Base-by-base conservation (phyloP, 35 echinoderm and acorn worm species). In the Amphiura filiformis region DNA sequence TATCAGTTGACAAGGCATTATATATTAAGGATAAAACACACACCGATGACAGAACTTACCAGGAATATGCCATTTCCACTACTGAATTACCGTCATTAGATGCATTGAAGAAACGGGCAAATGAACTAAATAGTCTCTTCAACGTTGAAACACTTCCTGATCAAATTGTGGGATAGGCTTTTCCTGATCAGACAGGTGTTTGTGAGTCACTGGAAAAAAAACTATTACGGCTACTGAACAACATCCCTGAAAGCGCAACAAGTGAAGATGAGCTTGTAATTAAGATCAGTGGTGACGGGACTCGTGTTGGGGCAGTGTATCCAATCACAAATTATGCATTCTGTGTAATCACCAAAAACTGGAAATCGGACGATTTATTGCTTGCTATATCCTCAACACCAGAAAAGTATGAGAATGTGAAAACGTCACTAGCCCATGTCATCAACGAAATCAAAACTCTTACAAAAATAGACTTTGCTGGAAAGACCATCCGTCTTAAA, bases 271-370 rank as follows among this genome's bases (percentile, higher is more conserved):
- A 84, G 57, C 40, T 84, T 1, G 57, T 22, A 7, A 36, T 84
- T 13, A 84, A 84, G 39, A 32, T 84, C 12, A 84, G 34, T 32
- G 82, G 82, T 57, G 82, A 84, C 57, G 82, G 82, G 22, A 57
- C 44, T 33, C 23, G 39, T 36, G 35, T 84, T 22, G 82, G 82
- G 32, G 32, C 20, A 1, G 41, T 26, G 0, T 2, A 39, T 31
- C 82, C 56, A 57, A 44, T 36, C 3, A 84, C 82, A 52, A 84
- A 84, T 84, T 57, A 40, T 84, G 82, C 36, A 42, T 61, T 84
- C 35, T 47, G 47, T 80, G 82, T 61, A 0, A 64, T 64, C 15
- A 64, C 82, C 35, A 37, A 84, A 15, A 61, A 1, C 23, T 84
- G 82, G 82, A 57, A 39, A 57, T 70, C 82, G 12, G 49, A 61